Conservation (phyloP, 2,797 vertebrate species). For the Tokudaia muenninki region DNA sequence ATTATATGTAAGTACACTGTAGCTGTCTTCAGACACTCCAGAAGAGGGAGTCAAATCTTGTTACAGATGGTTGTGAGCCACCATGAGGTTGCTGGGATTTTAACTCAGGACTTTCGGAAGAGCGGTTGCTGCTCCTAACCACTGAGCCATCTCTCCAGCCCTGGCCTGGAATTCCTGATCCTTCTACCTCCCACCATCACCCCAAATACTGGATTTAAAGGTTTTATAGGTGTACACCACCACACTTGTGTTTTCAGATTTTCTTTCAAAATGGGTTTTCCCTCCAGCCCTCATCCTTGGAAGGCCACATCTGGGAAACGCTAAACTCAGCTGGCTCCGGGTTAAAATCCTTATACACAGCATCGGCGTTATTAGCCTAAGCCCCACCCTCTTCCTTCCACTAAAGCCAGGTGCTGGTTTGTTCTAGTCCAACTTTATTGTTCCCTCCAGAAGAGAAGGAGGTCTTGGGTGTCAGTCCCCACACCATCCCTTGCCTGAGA, state of each 20-base stretch:
- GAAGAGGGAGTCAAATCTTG: too few species aligned
- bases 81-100: too few species aligned
- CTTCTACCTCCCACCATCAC: not conserved
- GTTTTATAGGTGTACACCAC: not conserved
- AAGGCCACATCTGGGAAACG: not conserved
- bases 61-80: too few species aligned
- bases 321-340: fast-evolving
- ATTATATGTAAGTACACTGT: too few species aligned
- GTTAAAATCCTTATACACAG: not conserved
- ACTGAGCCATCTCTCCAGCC: too few species aligned
- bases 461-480: not conserved
- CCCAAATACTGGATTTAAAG: not conserved
- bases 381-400: conserved; percentile 45
- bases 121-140: too few species aligned
- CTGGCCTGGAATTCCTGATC: not conserved
- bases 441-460: not conserved
- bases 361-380: not conserved
- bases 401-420: not conserved
- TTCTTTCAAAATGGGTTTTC: conserved; percentile 1
- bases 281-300: not conserved
- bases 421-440: conserved; percentile 72
- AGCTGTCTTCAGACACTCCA: too few species aligned
- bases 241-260: not conserved
- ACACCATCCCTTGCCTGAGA: not conserved
- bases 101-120: too few species aligned